Conservation (phyloP, 2,113 vertebrate species). For the Nettapus auritus region DNA sequence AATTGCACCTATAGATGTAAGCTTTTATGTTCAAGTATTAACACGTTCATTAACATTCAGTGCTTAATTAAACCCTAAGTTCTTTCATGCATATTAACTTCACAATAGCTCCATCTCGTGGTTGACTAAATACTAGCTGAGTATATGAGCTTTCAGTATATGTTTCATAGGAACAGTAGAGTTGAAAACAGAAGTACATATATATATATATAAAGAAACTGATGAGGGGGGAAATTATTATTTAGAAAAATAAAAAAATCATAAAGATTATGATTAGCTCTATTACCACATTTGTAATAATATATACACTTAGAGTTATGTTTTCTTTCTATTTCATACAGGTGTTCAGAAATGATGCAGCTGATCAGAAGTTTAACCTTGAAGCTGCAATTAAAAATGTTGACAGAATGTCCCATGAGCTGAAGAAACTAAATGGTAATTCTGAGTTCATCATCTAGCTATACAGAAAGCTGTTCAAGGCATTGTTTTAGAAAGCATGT, state of each 20-base stretch:
- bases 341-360: constrained; percentile 26
- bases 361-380: constrained; percentile 51
- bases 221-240: neutral
- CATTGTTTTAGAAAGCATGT: neutral
- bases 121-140: neutral
- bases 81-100: neutral
- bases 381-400: constrained; percentile 67
- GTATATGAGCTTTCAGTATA: neutral
- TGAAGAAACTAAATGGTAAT: constrained; percentile 79
- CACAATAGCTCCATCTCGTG: constrained; percentile 54
- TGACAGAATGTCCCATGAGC: constrained; percentile 62
- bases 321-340: constrained; percentile 51
- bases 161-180: neutral
- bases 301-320: neutral
- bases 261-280: neutral
- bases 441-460: neutral
- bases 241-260: no score
- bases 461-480: neutral
- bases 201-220: neutral
- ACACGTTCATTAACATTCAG: neutral
- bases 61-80: neutral
- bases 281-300: neutral
- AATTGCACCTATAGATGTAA: neutral
- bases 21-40: neutral
- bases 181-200: neutral